Percentiles rank a stretch among this genome's conserved stretches.
Conservation (phyloP, 2,797 vertebrate genomes). For the Malacoctenus gilli region DNA sequence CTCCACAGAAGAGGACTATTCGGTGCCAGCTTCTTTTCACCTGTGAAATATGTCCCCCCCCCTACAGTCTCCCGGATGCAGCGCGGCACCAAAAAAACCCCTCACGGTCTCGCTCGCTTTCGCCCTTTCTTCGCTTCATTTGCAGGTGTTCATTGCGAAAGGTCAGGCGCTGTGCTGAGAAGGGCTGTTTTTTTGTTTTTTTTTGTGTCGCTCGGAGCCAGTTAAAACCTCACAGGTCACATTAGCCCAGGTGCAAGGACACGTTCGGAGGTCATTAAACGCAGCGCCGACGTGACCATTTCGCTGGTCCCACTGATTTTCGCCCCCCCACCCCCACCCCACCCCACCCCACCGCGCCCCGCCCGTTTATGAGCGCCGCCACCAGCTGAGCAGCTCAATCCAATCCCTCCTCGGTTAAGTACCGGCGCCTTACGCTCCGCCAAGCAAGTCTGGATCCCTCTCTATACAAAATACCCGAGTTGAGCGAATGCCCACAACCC, state of each 20-base stretch:
- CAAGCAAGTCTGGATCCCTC: slow-evolving; percentile 48
- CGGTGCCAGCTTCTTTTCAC: too few species aligned
- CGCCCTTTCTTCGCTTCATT: slow-evolving; percentile 13
- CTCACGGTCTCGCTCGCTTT: not conserved
- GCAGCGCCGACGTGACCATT: slow-evolving; percentile 35
- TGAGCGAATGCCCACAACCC: slow-evolving; percentile 42
- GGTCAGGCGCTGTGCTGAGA: slow-evolving; percentile 60
- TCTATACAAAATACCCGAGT: slow-evolving; percentile 36
- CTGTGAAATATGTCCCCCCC: too few species aligned
- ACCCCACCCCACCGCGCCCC: not conserved
- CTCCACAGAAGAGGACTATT: too few species aligned
- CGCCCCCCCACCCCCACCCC: slow-evolving; percentile 1
- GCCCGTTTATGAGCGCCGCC: slow-evolving; percentile 7
- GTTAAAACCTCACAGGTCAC: slow-evolving; percentile 62
- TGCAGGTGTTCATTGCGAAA: slow-evolving; percentile 43
- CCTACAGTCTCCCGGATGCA: too few species aligned
- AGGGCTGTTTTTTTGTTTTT: slow-evolving; percentile 20
- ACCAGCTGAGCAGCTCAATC: slow-evolving; percentile 64
- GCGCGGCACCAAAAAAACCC: too few species aligned
- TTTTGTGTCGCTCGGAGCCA: slow-evolving; percentile 35
- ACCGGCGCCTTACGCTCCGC: slow-evolving; percentile 44
- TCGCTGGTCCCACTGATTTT: slow-evolving; percentile 55
- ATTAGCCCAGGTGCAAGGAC: slow-evolving; percentile 63
- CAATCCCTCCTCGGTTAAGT: slow-evolving; percentile 47
- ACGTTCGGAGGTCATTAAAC: slow-evolving; percentile 63